Conservation (phyloP, 2,113 vertebrate species). For the Sapayoa aenigma region DNA sequence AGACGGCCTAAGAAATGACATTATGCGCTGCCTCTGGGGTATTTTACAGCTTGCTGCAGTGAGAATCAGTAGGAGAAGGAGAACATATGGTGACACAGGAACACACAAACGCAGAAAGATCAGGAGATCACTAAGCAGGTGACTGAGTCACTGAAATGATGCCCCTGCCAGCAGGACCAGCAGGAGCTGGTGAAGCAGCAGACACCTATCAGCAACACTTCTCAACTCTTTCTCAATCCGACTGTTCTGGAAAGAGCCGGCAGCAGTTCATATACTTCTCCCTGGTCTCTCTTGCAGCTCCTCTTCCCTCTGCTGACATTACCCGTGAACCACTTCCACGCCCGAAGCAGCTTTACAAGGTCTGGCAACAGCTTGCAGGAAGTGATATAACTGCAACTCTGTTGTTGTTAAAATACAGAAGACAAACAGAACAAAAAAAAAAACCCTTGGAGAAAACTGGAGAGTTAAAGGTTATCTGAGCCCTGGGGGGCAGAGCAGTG, state of each 20-base stretch:
- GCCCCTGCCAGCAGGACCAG: background rate
- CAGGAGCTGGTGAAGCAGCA: background rate
- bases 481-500: conserved; percentile 9
- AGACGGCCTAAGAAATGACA: background rate
- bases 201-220: background rate
- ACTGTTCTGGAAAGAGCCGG: background rate
- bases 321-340: background rate
- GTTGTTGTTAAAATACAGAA: conserved; percentile 18
- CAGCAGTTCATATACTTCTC: background rate
- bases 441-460: background rate
- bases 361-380: background rate
- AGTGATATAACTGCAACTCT: conserved; percentile 4
- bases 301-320: conserved; percentile 28
- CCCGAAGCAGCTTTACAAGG: conserved; percentile 6
- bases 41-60: background rate
- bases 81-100: background rate
- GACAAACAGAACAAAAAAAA: background rate
- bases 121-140: background rate
- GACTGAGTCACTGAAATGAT: background rate
- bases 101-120: background rate
- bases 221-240: background rate
- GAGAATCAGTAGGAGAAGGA: background rate
- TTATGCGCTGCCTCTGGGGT: background rate
- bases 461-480: conserved; percentile 41
- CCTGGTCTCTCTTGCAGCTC: background rate